phyloP scores from a whole-genome alignment of 2,113 vertebrate genomes.

The Hypomesus transpacificus region DNA sequence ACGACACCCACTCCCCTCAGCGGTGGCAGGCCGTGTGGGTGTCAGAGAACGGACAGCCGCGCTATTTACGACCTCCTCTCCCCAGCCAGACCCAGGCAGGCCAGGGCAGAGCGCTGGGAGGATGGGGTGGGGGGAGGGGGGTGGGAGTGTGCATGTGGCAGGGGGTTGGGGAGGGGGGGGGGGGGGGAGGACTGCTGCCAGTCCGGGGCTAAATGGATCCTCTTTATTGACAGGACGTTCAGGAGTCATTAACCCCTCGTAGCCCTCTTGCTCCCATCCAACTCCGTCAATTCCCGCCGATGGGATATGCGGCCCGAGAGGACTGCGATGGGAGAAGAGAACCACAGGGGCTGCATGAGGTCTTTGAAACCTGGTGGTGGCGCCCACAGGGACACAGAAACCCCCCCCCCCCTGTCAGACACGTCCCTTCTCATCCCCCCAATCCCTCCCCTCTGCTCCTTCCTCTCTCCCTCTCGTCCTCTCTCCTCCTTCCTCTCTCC shows the following conservation, averaged over 20 bases:
- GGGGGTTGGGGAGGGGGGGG: constrained; percentile 34
- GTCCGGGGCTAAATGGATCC: constrained; percentile 37
- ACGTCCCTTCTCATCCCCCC: not conserved
- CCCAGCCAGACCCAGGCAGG: constrained; percentile 34
- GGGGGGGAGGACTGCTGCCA: constrained; percentile 40
- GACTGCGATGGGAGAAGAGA: not conserved
- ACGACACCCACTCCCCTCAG: constrained; percentile 28
- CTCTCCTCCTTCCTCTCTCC: no score
- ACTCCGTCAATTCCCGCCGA: not conserved
- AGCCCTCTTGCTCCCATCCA: constrained; percentile 12
- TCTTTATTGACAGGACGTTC: constrained; percentile 17
- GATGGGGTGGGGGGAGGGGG: no score
- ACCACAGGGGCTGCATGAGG: not conserved
- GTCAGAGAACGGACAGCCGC: constrained; percentile 42
- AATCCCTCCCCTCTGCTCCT: not conserved
- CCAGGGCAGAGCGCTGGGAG: no score
- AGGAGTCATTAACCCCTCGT: not conserved
- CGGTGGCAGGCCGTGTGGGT: constrained; percentile 32
- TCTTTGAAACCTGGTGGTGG: not conserved
- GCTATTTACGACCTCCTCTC: constrained; percentile 60
- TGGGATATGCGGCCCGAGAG: not conserved
- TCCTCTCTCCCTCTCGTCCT: not conserved
- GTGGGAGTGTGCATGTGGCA: no score
- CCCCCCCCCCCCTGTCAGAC: not conserved
- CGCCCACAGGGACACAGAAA: no score